Conservation (phyloP, 1,140 invertebrate genomes). For the Ceratosolen fusciceps region DNA sequence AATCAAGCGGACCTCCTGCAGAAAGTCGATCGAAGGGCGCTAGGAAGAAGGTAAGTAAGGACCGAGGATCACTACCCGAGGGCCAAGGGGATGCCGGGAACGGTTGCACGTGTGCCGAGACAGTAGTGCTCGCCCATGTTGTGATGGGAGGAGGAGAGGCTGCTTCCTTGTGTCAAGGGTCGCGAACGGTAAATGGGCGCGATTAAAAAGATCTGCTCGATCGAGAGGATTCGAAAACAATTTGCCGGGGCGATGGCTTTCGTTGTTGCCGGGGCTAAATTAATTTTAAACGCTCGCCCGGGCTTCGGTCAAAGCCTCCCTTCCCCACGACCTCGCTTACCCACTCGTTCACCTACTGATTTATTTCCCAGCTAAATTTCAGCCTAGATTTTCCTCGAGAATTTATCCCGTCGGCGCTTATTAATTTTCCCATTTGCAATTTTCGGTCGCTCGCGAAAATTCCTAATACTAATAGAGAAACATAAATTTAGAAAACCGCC, state of each 20-base stretch:
- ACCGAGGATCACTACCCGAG: not conserved
- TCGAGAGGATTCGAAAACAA: not conserved
- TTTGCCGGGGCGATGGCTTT: not conserved
- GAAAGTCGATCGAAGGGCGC: too few relatives aligned
- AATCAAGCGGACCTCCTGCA: too few relatives aligned
- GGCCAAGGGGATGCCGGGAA: not conserved
- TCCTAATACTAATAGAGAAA: too few relatives aligned
- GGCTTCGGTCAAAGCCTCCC: not conserved
- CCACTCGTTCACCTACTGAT: too few relatives aligned
- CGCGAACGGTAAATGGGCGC: not conserved
- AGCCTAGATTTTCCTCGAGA: not conserved
- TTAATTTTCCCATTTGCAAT: not conserved
- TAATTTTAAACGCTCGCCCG: not conserved
- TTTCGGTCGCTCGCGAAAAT: too few relatives aligned
- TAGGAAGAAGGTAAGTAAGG: constrained; percentile 35
- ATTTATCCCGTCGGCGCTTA: not conserved
- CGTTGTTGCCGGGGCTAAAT: not conserved
- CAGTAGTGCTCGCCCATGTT: too few relatives aligned
- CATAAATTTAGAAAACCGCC: too few relatives aligned
- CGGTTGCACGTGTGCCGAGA: not conserved
- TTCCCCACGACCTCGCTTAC: too few relatives aligned
- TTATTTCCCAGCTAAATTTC: not conserved
- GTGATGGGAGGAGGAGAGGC: too few relatives aligned
- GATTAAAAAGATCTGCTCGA: not conserved
- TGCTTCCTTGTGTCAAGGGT: constrained; percentile 30